Evolutionary conservation across 2,113 vertebrate genomes (phyloP), one percentile per base, ranked within the genome.

Genomic region (Monarcha castaneiventris): DNA sequence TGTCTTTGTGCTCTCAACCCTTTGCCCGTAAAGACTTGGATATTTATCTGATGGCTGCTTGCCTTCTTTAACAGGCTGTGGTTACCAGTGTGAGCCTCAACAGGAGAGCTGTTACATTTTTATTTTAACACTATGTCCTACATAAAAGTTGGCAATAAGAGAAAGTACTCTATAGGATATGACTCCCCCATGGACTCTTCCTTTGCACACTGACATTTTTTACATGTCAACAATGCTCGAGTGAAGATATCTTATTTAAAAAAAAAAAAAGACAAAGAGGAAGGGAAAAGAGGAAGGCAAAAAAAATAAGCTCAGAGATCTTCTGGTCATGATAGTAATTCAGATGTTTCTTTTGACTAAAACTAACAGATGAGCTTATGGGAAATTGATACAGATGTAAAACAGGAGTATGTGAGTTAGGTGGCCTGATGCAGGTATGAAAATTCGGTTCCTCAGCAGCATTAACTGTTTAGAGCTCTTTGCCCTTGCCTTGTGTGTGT

Each of bases 91-190:
- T 66, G 54, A 91, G 46, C 62, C 80, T 93, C 29, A 0, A 82
- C 84, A 73, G 48, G 77, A 95, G 87, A 82, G 62, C 49, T 58
- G 81, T 93, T 94, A 72, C 8, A 69, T 91, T 96, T 97, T 95
- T 91, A 94, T 95, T 94, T 95, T 62, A 82, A 69, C 26, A 58
- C 71, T 66, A 84, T 61, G 77, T 93, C 77, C 81, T 79, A 91
- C 71, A 89, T 95, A 93, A 94, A 96, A 95, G 61, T 82, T 94
- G 52, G 62, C 87, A 93, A 68, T 91, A 94, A 93, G 89, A 94
- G 49, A 87, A 95, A 96, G 69, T 58, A 72, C 16, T 96, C 15
- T 35, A 12, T 62, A 82, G 69, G 49, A 79, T 94, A 95, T 0
- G 13, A 72, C 77, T 93, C 81, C 62, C 77, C 4, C 26, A 51